Conservation (phyloP, 2,888 invertebrate species). For the Phania funesta region DNA sequence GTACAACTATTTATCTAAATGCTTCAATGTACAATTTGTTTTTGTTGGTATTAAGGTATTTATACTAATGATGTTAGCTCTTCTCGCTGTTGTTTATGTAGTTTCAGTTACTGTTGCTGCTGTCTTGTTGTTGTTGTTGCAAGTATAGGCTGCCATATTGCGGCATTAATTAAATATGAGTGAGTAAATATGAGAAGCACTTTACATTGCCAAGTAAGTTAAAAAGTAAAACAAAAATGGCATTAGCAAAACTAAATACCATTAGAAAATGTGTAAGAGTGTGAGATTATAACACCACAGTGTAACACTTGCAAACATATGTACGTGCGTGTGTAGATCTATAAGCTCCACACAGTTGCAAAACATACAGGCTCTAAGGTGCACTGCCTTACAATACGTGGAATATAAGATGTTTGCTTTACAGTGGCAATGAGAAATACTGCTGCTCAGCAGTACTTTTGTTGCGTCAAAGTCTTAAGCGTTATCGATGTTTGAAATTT, state of each 20-base stretch:
- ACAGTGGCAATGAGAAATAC: no score
- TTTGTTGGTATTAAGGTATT: constrained; percentile 1
- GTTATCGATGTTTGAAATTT: neutral
- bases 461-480: no score
- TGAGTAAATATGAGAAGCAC: constrained; percentile 39
- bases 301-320: constrained; percentile 7
- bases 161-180: constrained; percentile 54
- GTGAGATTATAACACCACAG: constrained; percentile 9
- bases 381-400: neutral
- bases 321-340: constrained; percentile 10
- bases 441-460: no score
- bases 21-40: neutral
- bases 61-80: constrained; percentile 46
- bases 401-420: no score
- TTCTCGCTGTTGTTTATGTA: constrained; percentile 48
- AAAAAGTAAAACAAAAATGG: neutral
- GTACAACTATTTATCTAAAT: neutral
- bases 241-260: constrained; percentile 7
- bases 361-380: neutral
- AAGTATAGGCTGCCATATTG: constrained; percentile 11
- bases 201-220: constrained; percentile 24
- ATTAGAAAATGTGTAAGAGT: neutral
- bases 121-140: constrained; percentile 4
- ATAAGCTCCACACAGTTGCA: constrained; percentile 6
- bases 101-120: constrained; percentile 40